Base-by-base conservation (phyloP, 2,888 invertebrate genomes). In the Apotomis betuletana region DNA sequence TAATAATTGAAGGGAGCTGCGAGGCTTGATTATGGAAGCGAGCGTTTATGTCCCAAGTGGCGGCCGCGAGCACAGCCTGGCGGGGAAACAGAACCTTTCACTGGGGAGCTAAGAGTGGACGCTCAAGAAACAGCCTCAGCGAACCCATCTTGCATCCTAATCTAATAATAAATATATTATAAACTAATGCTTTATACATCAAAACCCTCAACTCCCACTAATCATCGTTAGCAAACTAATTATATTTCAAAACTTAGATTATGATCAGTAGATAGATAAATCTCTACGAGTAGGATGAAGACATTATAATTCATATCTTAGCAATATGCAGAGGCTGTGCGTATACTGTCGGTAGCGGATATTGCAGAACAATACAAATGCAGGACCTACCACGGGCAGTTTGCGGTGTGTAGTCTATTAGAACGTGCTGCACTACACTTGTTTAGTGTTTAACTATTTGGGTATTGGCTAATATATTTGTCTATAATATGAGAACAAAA, bases 1-100 rank as follows among this genome's bases (percentile, higher is more conserved):
- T 74, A 74, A 72, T 74, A 72, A 71, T 68, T 71, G 71, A 64
- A 74, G 52, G 68, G 44, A 64, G 60, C 51, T 57, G 60, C 41
- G 57, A 64, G 15, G 9, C 71, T 71, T 74, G 71, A 72, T 71
- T 72, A 69, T 58, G 55, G 55, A 55, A 74, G 71, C 52, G 54
- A 63, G 52, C 46, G n/a, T 9, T 15, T 15, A 12, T 49, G 9
- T 64, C 58, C 52, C 38, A 8, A 3, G 52, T 13, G 10, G 55
- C 13, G 36, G 15, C 15, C 38, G 51, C 60, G 9, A 9, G 9
- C 3, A 46, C 36, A 3, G 8, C 38, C 44, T 44, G 27, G 15
- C 27, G 9, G 36, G 6, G 41, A 41, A 15, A 12, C 36, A 51
- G 15, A 41, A 27, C n/a, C 6, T 27, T n/a, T 46, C 38, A 52